Evolutionary conservation across 53 echinoderm and acorn worm genomes (phyloP), one percentile per base, ranked within the genome.

Genomic region (Luidia sarsii): DNA sequence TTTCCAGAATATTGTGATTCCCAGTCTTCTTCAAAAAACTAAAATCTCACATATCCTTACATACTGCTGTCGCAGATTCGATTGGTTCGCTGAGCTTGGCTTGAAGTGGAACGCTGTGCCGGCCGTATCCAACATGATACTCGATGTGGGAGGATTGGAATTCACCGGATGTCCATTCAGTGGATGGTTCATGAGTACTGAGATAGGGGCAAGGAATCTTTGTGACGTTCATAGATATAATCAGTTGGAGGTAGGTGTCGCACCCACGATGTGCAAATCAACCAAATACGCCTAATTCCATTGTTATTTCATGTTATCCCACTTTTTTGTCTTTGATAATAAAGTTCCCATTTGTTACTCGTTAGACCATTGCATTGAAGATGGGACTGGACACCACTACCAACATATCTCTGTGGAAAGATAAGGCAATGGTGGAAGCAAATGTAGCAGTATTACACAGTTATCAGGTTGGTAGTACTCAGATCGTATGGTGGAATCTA

Each of bases 151-250:
- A 1, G 94, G 94, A 15, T 51, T 94, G 9, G 79, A 91, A 53
- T 94, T 91, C 74, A 80, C 94, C 6, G 89, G 89, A 22, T 83
- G 83, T 62, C 91, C 94, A 15, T 87, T 94, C 70, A 94, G 86
- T 48, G 94, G 90, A 33, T 82, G 91, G 80, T 91, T 83, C 35
- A 71, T 91, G 54, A 83, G 75, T 27, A 68, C 88, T 5, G 90
- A 94, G 48, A 85, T 94, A 23, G 91, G 87, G 4, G 87, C 83
- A 33, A 91, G 79, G 34, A 80, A 79, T 15, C 71, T 91, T 0
- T 83, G 91, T 80, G 91, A 81, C 16, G 24, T 79, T 16, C 53
- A 91, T 43, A 79, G 91, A 56, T 91, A 83, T 52, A 71, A 91
- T 64, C 70, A 83, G 70, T 36, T 87, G 7, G 62, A 83, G 91